A percentile compares a stretch with the other conserved stretches of the same genome.
These are phyloP conservation scores for Clepsis dumicolana DNA, from an alignment of 2,888 invertebrate species.

Conservation along the genomic window DNA sequence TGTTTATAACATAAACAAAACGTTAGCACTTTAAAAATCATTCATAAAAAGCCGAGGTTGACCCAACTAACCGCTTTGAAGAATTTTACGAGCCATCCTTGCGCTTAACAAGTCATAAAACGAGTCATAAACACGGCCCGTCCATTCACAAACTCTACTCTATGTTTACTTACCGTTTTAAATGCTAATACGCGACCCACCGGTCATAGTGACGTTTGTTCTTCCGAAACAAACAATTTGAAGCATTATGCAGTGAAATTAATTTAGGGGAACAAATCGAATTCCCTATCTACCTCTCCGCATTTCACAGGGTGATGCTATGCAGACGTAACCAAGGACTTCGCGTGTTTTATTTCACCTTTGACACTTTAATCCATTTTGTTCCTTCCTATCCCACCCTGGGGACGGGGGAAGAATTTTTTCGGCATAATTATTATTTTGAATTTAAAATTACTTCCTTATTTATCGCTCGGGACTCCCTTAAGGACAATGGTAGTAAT, in stretches of 20 bases:
- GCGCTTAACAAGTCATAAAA: constrained; percentile 83
- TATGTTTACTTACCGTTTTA: constrained; percentile 82
- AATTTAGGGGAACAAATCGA: constrained; percentile 45
- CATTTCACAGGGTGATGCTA: constrained; percentile 62
- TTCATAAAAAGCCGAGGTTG: constrained; percentile 52
- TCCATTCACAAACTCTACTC: constrained; percentile 78
- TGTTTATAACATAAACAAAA: constrained; percentile 35
- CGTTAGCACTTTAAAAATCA: constrained; percentile 24
- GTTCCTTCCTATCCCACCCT: constrained; percentile 79
- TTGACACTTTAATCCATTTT: constrained; percentile 86
- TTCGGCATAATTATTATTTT: constrained; percentile 82
- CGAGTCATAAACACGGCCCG: constrained; percentile 78
- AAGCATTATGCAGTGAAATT: constrained; percentile 53
- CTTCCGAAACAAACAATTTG: constrained; percentile 59
- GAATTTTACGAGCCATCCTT: constrained; percentile 82
- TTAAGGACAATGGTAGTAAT: constrained; percentile 38
- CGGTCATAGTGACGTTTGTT: constrained; percentile 65
- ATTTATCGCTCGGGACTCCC: constrained; percentile 51
- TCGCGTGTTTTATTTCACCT: constrained; percentile 84
- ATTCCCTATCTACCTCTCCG: constrained; percentile 51
- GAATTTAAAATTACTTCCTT: constrained; percentile 71
- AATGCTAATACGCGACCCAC: constrained; percentile 79
- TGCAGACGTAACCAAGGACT: constrained; percentile 75
- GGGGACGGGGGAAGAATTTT: constrained; percentile 78
- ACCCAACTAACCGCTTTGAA: constrained; percentile 68